These are phyloP conservation scores for Schrankia costaestrigalis DNA, from an alignment of 2,888 invertebrate species.

Conservation along the genomic window DNA sequence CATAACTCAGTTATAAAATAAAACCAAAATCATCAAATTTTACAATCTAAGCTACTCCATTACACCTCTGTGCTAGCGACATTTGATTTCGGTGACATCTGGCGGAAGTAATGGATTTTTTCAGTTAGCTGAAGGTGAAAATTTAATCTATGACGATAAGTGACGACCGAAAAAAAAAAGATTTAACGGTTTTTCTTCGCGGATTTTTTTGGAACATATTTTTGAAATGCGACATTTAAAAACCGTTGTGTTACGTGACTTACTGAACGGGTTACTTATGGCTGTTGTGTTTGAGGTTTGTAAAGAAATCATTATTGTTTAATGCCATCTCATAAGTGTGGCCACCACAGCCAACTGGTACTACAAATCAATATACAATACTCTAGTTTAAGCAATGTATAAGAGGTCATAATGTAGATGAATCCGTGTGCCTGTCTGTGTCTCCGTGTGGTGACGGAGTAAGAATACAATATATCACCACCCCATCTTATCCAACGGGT, in stretches of 20 bases:
- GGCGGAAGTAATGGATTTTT: conserved; percentile 81
- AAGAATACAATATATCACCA: too few relatives aligned
- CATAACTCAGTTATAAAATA: too few relatives aligned
- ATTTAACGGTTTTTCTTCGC: conserved; percentile 42
- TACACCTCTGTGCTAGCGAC: conserved; percentile 49
- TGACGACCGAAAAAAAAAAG: conserved; percentile 58
- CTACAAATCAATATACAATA: too few relatives aligned
- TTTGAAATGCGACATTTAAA: conserved; percentile 6
- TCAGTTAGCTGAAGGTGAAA: conserved; percentile 81
- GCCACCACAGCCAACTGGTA: too few relatives aligned
- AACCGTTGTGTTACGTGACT: conserved; percentile 1
- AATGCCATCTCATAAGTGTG: too few relatives aligned
- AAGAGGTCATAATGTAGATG: too few relatives aligned
- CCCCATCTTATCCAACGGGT: too few relatives aligned
- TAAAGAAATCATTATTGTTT: too few relatives aligned
- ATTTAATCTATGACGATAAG: conserved; percentile 77
- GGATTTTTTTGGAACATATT: conserved; percentile 21
- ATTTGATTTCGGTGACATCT: conserved; percentile 79
- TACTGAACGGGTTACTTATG: background rate
- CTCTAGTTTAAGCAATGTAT: too few relatives aligned
- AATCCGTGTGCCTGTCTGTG: too few relatives aligned
- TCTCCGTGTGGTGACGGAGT: too few relatives aligned
- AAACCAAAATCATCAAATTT: too few relatives aligned
- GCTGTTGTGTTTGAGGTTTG: background rate
- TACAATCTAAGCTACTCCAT: conserved; percentile 33